Evolutionary conservation across 2,888 invertebrate genomes (phyloP).

Genomic region (Drosophila aldrichi): DNA sequence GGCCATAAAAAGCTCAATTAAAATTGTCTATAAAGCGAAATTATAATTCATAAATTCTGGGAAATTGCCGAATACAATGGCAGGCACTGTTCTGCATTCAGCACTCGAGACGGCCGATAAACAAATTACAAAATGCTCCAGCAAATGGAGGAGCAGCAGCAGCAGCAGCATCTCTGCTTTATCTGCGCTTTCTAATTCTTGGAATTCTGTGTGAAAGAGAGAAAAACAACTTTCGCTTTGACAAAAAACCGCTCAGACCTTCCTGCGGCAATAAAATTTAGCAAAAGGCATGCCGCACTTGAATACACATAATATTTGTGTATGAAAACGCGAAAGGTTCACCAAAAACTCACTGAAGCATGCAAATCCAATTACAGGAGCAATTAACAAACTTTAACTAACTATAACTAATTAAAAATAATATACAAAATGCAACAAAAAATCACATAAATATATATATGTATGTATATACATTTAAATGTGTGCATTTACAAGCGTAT

Average conservation of each 20-base stretch:
- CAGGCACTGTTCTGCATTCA: conserved; percentile 72
- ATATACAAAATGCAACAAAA: conserved; percentile 38
- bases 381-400: conserved; percentile 83
- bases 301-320: conserved; percentile 47
- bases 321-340: conserved; percentile 64
- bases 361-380: conserved; percentile 82
- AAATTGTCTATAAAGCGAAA: conserved; percentile 83
- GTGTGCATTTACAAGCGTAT: neutral
- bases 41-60: conserved; percentile 85
- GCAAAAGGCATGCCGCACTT: conserved; percentile 38
- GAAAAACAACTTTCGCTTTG: conserved; percentile 47
- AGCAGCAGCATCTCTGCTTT: conserved; percentile 18
- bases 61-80: conserved; percentile 84
- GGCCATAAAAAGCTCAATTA: conserved; percentile 85
- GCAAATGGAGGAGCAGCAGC: conserved; percentile 29
- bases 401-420: conserved; percentile 83
- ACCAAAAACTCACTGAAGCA: conserved; percentile 72
- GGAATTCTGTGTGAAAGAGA: conserved; percentile 41
- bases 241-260: conserved; percentile 48
- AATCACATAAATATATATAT: conserved; percentile 1
- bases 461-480: conserved; percentile 3
- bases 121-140: conserved; percentile 63
- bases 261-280: conserved; percentile 48
- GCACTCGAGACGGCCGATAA: conserved; percentile 56
- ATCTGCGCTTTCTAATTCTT: conserved; percentile 53